A percentile compares a stretch with the other conserved stretches of the same genome.
These are phyloP conservation scores for Hypotaenidia philippensis DNA, from an alignment of 2,797 vertebrate species.

Conservation along the genomic window DNA sequence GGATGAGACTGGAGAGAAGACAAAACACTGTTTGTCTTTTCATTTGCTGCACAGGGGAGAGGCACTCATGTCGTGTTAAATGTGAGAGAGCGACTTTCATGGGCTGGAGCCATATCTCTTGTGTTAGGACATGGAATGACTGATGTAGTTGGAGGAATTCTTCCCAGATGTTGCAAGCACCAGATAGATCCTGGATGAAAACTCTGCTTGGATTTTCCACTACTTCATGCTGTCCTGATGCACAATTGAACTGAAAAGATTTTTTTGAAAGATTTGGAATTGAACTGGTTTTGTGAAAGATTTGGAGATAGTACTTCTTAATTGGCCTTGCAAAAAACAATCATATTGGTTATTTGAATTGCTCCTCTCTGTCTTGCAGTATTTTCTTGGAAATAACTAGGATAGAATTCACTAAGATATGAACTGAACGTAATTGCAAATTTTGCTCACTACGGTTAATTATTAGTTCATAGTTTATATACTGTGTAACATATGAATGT, in stretches of 20 bases:
- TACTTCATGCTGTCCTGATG: not conserved
- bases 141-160: constrained; percentile 13
- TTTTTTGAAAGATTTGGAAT: not conserved
- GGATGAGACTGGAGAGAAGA: not conserved
- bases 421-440: not conserved
- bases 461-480: not conserved
- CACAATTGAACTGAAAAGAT: not conserved
- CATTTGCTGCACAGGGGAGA: not conserved
- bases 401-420: not conserved
- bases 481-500: not conserved
- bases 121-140: constrained; percentile 19
- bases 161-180: constrained; percentile 24
- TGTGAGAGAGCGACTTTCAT: not conserved
- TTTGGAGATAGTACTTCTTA: not conserved
- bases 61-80: not conserved
- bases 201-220: constrained; percentile 18
- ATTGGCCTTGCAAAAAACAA: not conserved
- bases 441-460: not conserved
- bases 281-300: not conserved
- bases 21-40: not conserved
- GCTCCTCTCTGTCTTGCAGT: not conserved
- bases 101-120: not conserved
- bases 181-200: constrained; percentile 3
- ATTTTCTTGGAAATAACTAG: not conserved
- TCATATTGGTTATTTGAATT: not conserved